Percentiles rank a stretch among this genome's conserved stretches.
Evolutionary conservation across 2,113 vertebrate genomes (phyloP).

Genomic region (Gambusia affinis): DNA sequence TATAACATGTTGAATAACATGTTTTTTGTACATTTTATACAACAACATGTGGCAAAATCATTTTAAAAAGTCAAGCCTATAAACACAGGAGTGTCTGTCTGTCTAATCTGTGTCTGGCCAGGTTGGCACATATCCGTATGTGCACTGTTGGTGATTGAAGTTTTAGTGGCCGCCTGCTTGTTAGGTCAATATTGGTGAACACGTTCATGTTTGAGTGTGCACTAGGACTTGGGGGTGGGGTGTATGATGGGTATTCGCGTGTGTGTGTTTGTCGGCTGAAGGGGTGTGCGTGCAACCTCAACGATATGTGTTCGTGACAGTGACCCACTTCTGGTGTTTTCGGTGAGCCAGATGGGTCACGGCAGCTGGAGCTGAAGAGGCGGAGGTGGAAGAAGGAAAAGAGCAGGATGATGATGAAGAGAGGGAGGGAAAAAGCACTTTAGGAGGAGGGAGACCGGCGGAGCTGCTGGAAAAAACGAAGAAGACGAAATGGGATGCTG

Average conservation of each 20-base stretch:
- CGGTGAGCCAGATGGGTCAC: conserved; percentile 73
- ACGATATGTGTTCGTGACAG: conserved; percentile 65
- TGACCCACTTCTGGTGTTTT: conserved; percentile 80
- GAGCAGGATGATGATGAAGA: conserved; percentile 29
- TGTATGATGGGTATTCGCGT: conserved; percentile 18
- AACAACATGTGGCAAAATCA: neutral
- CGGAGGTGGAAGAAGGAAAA: conserved; percentile 43
- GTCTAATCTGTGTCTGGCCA: neutral
- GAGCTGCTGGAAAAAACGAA: neutral
- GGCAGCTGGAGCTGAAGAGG: conserved; percentile 67
- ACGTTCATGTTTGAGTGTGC: conserved; percentile 44
- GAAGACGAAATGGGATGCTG: conserved; percentile 3
- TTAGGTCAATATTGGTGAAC: conserved; percentile 45
- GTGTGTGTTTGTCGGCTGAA: conserved; percentile 29
- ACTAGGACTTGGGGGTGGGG: neutral
- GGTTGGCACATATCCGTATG: neutral
- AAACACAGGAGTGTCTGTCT: neutral
- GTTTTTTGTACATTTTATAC: too few species aligned
- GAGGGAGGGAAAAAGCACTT: conserved; percentile 6
- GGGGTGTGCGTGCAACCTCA: conserved; percentile 41
- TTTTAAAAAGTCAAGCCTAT: neutral
- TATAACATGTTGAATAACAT: too few species aligned
- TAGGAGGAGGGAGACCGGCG: neutral
- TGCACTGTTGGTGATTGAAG: neutral
- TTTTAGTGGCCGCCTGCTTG: conserved; percentile 23